Base-by-base conservation (phyloP, 2,888 invertebrate genomes). In the Neocrepidodera transversa region DNA sequence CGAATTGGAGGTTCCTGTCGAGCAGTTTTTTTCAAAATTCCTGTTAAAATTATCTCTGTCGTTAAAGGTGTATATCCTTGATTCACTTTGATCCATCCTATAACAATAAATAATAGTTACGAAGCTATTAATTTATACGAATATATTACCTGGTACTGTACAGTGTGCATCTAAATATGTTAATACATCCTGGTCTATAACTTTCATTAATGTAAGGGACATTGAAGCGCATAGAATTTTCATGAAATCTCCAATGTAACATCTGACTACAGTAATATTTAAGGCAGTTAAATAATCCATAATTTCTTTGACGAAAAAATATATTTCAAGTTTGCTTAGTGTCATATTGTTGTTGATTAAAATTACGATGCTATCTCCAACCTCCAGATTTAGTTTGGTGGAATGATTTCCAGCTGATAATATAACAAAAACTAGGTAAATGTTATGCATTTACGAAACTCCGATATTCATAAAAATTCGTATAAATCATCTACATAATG, bases 311-410 rank as follows among this genome's bases (percentile, higher is more conserved):
- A 74, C 65, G 49, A 80, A 73, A 47, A 92, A 85, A 66, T 87
- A 87, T 81, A 91, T 86, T 74, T 95, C 93, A 57, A 93, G 74
- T 61, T 88, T 84, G 0, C 90, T 88, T 0, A 90, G 83, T 1
- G 86, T 86, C 18, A 93, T 93, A 52, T 75, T 67, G 61, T 94
- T 95, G 79, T 93, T 92, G 3, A 95, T 77, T 68, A 93, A 81
- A 6, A 89, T 82, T 0, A 85, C 88, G 1, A 91, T 62, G 13
- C 48, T 23, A 14, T 55, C 63, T 6, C 60, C 56, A 40, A 16
- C 3, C 11, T 38, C 55, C 17, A 20, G 8, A 32, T 17, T 14
- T 43, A 35, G 20, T 55, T 53, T 23, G 48, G 49, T n/a, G 2
- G 30, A 30, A 30, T 30, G 6, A 23, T 10, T 10, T 30, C 6